A percentile compares a stretch with the other conserved stretches of the same genome.
These are phyloP conservation scores for Perodicticus potto DNA, from an alignment of 2,797 vertebrate species.

Conservation along the genomic window DNA sequence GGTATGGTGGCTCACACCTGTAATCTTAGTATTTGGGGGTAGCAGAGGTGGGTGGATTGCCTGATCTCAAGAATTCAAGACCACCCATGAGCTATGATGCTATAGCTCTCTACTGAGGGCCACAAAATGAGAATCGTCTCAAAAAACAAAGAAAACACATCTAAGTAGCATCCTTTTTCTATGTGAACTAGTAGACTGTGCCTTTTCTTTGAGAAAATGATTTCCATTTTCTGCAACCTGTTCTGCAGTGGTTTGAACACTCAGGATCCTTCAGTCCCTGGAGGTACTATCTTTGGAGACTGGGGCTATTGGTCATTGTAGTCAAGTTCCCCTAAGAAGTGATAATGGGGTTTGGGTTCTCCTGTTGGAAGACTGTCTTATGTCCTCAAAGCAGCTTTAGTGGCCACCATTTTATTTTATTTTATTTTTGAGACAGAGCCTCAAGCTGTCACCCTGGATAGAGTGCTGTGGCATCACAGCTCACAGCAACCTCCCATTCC, in stretches of 20 bases:
- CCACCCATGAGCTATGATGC: too few species aligned
- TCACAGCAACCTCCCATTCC: too few species aligned
- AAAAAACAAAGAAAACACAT: constrained; percentile 36
- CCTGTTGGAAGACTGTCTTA: not conserved
- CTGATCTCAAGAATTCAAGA: too few species aligned
- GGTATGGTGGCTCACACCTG: too few species aligned
- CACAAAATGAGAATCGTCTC: too few species aligned
- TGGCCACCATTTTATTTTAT: constrained; percentile 59
- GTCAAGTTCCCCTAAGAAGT: not conserved
- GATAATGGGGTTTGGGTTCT: not conserved
- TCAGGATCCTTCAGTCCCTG: not conserved
- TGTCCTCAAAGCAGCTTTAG: not conserved
- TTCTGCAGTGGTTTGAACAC: constrained; percentile 19
- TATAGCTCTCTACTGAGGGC: too few species aligned
- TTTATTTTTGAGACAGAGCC: too few species aligned
- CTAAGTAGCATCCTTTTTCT: constrained; percentile 43
- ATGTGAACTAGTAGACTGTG: not conserved
- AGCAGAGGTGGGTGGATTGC: too few species aligned
- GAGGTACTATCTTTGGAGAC: not conserved
- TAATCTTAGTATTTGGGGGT: too few species aligned
- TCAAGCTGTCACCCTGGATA: too few species aligned
- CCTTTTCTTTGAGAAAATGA: constrained; percentile 53
- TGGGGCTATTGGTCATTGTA: not conserved
- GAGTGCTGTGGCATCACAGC: too few species aligned
- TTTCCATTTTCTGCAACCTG: constrained; percentile 41